Evolutionary conservation across 2,888 invertebrate species (phyloP), one percentile per base, ranked within the genome.

Genomic region (Byasa hedistus): DNA sequence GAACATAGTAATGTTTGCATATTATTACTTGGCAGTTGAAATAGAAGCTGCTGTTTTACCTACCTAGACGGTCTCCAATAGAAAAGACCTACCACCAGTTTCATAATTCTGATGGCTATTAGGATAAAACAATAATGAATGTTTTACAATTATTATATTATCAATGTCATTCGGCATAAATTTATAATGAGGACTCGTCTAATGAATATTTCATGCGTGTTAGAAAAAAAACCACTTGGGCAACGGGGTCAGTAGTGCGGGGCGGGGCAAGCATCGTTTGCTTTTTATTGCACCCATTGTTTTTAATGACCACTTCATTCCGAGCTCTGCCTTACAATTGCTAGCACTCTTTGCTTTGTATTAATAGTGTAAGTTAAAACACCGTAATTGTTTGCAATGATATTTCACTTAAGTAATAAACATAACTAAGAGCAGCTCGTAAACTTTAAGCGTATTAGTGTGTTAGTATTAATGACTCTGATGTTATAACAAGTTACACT

Each of bases 201-300:
- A 58, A 66, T 62, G 62, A 62, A 62, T 54, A 63, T 57, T 58
- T 62, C 51, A 63, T 36, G 55, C 55, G 62, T 58, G 59, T 58
- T 65, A 60, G 52, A 59, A 61, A 66, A 57, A 61, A 39, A 52
- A 48, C 62, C 48, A 57, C 61, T 61, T 23, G 39, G 36, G 22
- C 58, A 66, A 66, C 62, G 66, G 59, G 66, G 62, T 66, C 66
- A 59, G 59, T 55, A 54, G 63, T 58, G 36, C 21, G 44, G 58
- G 58, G 36, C 21, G 44, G 58, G 58, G 59, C 59, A 39, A 24
- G 44, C 23, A 27, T 24, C 36, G 58, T 59, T 62, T 54, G 58
- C 59, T 59, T 67, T 60, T 67, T 62, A 67, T 64, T 59, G 67
- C 52, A 27, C 57, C 65, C 60, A 64, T 67, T 67, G 67, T 67